Conservation (phyloP, 2,113 vertebrate species). For the Takifugu bimaculatus region DNA sequence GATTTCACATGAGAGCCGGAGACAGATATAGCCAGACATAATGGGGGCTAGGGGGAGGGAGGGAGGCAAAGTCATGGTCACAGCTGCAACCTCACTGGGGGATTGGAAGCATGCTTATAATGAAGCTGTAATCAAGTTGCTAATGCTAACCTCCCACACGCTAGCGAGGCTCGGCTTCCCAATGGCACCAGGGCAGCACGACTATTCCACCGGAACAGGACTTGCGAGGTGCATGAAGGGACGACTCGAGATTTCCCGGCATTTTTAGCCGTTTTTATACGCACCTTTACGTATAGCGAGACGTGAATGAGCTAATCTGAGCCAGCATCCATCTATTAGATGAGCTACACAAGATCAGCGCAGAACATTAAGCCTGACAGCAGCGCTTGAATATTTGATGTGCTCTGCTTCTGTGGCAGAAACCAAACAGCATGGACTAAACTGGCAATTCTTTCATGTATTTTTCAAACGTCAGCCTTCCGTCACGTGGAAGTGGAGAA, state of each 20-base stretch:
- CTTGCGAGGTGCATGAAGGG: no score
- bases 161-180: constrained; percentile 47
- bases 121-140: constrained; percentile 66
- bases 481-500: constrained; percentile 15
- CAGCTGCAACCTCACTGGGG: constrained; percentile 60
- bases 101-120: constrained; percentile 50
- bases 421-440: constrained; percentile 44
- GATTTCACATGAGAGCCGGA: constrained; percentile 32
- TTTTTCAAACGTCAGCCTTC: constrained; percentile 47
- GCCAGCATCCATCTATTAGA: constrained; percentile 62
- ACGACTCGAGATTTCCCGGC: no score
- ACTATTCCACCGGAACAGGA: no score
- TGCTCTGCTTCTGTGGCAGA: constrained; percentile 53
- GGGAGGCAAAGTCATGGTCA: constrained; percentile 35
- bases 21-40: constrained; percentile 57
- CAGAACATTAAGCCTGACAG: constrained; percentile 70
- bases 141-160: constrained; percentile 58
- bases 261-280: constrained; percentile 35
- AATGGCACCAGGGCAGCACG: constrained; percentile 42
- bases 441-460: constrained; percentile 43
- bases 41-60: constrained; percentile 33
- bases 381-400: constrained; percentile 69
- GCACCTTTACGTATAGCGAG: constrained; percentile 18
- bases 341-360: constrained; percentile 71
- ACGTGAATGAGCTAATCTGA: constrained; percentile 49